Conservation (phyloP, 2,113 vertebrate genomes). For the Zosterops lateralis region DNA sequence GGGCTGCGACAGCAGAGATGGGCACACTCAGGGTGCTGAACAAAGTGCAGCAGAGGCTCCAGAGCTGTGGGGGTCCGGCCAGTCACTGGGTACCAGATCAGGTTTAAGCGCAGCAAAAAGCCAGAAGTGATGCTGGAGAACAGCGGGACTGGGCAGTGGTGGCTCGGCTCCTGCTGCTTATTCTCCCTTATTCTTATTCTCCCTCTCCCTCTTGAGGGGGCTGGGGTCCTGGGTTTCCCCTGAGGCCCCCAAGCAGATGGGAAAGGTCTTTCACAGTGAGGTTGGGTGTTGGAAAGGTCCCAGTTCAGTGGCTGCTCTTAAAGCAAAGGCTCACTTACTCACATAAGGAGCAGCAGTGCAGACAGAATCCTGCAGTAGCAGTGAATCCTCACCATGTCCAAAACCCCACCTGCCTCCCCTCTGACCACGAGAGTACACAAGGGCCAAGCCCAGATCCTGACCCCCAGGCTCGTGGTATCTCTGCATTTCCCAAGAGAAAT, state of each 20-base stretch:
- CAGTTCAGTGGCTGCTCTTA: too few relatives aligned
- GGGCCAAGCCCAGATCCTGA: neutral
- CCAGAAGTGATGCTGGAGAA: accelerated
- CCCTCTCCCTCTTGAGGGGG: accelerated
- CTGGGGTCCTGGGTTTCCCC: neutral
- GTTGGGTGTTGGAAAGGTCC: neutral
- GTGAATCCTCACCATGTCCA: neutral
- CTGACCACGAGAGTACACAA: accelerated
- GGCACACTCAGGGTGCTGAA: accelerated
- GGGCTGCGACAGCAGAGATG: accelerated
- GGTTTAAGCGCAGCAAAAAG: neutral
- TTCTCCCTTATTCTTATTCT: too few relatives aligned
- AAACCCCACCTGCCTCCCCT: neutral
- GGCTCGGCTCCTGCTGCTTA: neutral
- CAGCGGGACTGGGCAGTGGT: neutral
- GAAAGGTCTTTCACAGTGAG: neutral
- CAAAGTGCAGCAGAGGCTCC: accelerated
- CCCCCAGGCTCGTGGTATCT: accelerated
- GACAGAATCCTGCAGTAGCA: neutral
- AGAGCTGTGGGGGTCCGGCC: accelerated
- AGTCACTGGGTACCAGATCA: too few relatives aligned
- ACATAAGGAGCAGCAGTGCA: neutral
- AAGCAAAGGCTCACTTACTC: accelerated
- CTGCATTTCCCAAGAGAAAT: neutral
- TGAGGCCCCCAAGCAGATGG: accelerated